phyloP scores from a whole-genome alignment of 2,888 invertebrate species.

The Eupelmus urozonus region DNA sequence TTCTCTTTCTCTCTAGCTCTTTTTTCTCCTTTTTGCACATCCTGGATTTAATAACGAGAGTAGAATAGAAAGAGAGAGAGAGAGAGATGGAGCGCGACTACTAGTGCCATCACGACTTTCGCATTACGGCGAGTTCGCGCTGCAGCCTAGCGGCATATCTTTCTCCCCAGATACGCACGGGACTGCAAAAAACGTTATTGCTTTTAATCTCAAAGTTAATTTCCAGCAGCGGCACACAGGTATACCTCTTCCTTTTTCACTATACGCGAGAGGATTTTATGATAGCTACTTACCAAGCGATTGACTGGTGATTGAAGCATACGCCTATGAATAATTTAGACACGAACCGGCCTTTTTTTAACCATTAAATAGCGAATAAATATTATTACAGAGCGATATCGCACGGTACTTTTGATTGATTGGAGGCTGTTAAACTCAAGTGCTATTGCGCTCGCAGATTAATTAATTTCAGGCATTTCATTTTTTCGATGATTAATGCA shows the following conservation, averaged over 20 bases:
- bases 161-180: too few relatives aligned
- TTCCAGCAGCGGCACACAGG: conserved; percentile 3
- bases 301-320: conserved; percentile 28
- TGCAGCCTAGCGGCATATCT: too few relatives aligned
- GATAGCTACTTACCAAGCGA: too few relatives aligned
- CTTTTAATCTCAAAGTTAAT: conserved; percentile 30
- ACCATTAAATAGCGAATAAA: neutral
- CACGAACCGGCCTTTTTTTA: neutral
- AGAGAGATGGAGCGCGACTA: neutral
- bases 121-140: too few relatives aligned
- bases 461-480: too few relatives aligned
- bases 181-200: conserved; percentile 43
- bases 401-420: too few relatives aligned
- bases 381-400: conserved; percentile 19
- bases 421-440: too few relatives aligned
- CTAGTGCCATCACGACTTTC: conserved; percentile 41
- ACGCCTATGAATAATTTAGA: conserved; percentile 6
- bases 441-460: too few relatives aligned
- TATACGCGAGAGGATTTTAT: conserved; percentile 4
- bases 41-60: conserved; percentile 58
- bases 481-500: too few relatives aligned
- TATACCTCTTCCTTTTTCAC: conserved; percentile 1
- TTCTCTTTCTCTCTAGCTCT: neutral
- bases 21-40: conserved; percentile 38
- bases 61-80: conserved; percentile 45